Percentiles rank a stretch among this genome's conserved stretches.
Conservation (phyloP, 2,797 vertebrate species). For the Siniperca undulata region DNA sequence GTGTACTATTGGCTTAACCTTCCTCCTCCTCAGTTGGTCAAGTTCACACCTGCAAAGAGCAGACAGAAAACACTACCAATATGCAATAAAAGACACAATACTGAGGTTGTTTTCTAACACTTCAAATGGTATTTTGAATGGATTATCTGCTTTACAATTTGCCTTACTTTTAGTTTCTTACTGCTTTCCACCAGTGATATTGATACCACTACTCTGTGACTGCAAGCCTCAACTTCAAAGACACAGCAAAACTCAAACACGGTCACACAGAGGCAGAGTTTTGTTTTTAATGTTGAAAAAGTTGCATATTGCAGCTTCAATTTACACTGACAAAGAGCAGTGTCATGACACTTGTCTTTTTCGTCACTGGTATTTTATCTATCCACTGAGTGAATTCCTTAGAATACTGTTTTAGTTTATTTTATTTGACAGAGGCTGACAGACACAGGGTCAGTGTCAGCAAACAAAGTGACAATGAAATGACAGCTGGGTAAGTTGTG, state of each 20-base stretch:
- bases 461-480: slow-evolving; percentile 59
- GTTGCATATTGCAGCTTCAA: slow-evolving; percentile 11
- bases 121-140: not conserved
- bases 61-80: not conserved
- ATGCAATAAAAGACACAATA: not conserved
- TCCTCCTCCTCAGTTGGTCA: not conserved
- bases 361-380: slow-evolving; percentile 4
- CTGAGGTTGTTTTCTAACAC: not conserved
- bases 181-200: not conserved
- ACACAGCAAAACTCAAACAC: not conserved
- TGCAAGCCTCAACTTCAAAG: slow-evolving; percentile 21
- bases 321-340: slow-evolving; percentile 6
- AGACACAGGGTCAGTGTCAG: slow-evolving; percentile 63
- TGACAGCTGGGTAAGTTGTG: slow-evolving; percentile 59
- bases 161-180: not conserved
- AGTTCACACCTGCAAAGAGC: not conserved
- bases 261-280: not conserved
- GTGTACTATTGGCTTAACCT: not conserved
- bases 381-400: not conserved
- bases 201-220: not conserved
- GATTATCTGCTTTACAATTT: not conserved
- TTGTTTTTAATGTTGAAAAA: not conserved
- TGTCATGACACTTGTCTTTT: slow-evolving; percentile 32
- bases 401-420: slow-evolving; percentile 29
- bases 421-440: slow-evolving; percentile 54